phyloP scores from a whole-genome alignment of 2,797 vertebrate genomes.

The Oreortyx pictus region DNA sequence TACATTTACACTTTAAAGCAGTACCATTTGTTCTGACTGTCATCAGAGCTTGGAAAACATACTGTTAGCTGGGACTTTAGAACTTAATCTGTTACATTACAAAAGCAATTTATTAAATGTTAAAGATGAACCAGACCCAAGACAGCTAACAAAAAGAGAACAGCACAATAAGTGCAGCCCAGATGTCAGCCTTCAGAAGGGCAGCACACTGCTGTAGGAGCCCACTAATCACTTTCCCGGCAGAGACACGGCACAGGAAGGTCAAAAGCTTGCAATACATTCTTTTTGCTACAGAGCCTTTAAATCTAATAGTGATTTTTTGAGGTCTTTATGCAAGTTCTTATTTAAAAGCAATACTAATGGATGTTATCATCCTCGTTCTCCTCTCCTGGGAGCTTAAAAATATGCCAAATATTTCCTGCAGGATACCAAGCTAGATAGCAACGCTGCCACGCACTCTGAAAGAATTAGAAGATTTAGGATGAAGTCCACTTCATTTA shows the following conservation, averaged over 20 bases:
- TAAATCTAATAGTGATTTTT: neutral
- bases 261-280: neutral
- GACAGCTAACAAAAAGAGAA: neutral
- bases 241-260: neutral
- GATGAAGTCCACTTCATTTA: constrained; percentile 36
- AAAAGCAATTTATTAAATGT: neutral
- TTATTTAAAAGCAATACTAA: constrained; percentile 34
- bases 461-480: constrained; percentile 45
- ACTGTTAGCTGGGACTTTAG: neutral
- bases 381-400: constrained; percentile 51
- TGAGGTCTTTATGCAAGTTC: neutral
- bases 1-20: neutral
- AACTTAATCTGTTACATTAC: neutral
- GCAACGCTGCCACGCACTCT: neutral
- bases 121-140: neutral
- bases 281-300: constrained; percentile 7
- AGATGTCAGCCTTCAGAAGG: neutral
- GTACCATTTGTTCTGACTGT: constrained; percentile 18
- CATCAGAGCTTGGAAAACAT: neutral
- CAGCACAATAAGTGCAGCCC: neutral
- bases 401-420: constrained; percentile 63
- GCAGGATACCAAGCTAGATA: neutral
- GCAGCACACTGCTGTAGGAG: neutral
- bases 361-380: constrained; percentile 33
- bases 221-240: neutral